Evolutionary conservation across 2,888 invertebrate genomes (phyloP).

Genomic region (Catocala fraxini): DNA sequence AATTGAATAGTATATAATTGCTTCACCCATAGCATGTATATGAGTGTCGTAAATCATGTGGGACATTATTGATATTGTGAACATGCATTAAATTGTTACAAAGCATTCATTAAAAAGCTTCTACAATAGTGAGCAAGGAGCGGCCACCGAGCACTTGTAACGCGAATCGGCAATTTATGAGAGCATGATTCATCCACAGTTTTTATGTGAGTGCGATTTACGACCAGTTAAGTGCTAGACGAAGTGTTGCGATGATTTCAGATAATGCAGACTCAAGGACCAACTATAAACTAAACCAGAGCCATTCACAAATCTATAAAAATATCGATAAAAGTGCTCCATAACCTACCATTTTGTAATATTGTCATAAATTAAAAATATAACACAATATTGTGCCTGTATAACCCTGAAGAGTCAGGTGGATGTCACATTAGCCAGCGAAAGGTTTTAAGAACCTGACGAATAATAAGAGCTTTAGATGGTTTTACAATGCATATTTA

Average conservation of each 20-base stretch:
- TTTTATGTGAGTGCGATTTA: conserved; percentile 60
- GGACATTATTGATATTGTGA: too few relatives aligned
- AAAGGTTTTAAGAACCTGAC: too few relatives aligned
- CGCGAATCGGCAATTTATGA: conserved; percentile 1
- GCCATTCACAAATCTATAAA: conserved; percentile 38
- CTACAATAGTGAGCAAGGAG: too few relatives aligned
- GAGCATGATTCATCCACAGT: conserved; percentile 30
- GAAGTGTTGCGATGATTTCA: conserved; percentile 50
- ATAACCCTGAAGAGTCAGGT: too few relatives aligned
- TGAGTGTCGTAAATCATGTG: too few relatives aligned
- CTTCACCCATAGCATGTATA: too few relatives aligned
- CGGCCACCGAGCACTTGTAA: not conserved
- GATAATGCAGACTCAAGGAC: conserved; percentile 64
- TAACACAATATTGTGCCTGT: conserved; percentile 5
- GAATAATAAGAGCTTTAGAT: too few relatives aligned
- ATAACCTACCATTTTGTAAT: conserved; percentile 15
- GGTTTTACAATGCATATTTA: too few relatives aligned
- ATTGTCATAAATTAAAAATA: conserved; percentile 43
- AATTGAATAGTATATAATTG: too few relatives aligned
- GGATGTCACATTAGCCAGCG: too few relatives aligned
- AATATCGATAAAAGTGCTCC: conserved; percentile 30
- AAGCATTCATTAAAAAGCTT: too few relatives aligned
- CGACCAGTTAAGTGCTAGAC: conserved; percentile 56
- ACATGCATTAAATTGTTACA: too few relatives aligned
- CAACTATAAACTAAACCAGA: conserved; percentile 33